A percentile compares a stretch with the other conserved stretches of the same genome.
These are phyloP conservation scores for Fregetta grallaria DNA, from an alignment of 2,113 vertebrate species.

Conservation along the genomic window DNA sequence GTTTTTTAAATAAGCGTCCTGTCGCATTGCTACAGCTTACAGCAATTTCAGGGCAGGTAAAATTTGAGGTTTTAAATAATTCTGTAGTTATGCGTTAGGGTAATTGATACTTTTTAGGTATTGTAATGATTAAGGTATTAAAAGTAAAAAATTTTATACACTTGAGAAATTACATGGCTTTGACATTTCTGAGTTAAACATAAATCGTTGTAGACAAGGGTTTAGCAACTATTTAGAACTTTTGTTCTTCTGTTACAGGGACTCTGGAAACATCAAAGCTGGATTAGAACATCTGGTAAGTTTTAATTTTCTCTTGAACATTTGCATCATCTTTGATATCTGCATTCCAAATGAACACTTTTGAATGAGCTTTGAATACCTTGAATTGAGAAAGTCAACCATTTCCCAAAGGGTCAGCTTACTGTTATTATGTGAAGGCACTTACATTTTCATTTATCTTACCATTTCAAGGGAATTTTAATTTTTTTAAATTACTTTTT, in stretches of 20 bases:
- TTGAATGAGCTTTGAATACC: slow-evolving; percentile 86
- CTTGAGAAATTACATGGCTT: not conserved
- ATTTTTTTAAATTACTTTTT: slow-evolving; percentile 82
- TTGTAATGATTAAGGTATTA: not conserved
- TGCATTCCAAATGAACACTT: slow-evolving; percentile 89
- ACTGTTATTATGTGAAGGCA: slow-evolving; percentile 83
- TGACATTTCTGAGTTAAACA: slow-evolving; percentile 46
- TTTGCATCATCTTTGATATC: slow-evolving; percentile 90
- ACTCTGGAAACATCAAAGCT: slow-evolving; percentile 87
- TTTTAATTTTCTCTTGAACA: slow-evolving; percentile 87
- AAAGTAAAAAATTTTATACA: not conserved
- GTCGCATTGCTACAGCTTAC: not conserved
- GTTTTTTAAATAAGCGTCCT: not conserved
- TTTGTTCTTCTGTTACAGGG: slow-evolving; percentile 92
- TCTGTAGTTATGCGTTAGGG: not conserved
- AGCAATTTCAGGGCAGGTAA: not conserved
- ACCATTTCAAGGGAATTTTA: slow-evolving; percentile 80
- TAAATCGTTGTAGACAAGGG: slow-evolving; percentile 64
- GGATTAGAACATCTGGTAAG: slow-evolving; percentile 99
- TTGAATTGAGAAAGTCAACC: slow-evolving; percentile 82
- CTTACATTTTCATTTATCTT: slow-evolving; percentile 86
- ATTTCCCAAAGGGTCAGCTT: slow-evolving; percentile 82
- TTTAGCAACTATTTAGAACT: slow-evolving; percentile 84
- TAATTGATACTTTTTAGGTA: not conserved
- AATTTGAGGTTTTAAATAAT: not conserved